These are phyloP conservation scores for Microtus montanus DNA, from an alignment of 2,113 vertebrate species.

Conservation along the genomic window DNA sequence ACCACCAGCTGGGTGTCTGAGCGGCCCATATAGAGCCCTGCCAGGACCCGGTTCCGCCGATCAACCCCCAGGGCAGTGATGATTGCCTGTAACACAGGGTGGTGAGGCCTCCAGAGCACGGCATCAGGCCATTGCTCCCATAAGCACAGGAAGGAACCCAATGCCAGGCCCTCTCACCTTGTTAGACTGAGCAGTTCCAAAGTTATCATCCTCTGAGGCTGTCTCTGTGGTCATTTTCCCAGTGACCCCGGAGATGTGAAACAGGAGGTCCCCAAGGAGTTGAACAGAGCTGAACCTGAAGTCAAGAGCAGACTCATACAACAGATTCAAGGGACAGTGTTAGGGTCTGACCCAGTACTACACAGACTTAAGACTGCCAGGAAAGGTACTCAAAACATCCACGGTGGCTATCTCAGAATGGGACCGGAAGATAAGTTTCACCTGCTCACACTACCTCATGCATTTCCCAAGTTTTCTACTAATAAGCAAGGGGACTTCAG, in stretches of 20 bases:
- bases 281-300: constrained; percentile 98
- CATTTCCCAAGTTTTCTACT: neutral
- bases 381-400: neutral
- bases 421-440: neutral
- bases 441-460: neutral
- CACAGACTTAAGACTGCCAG: neutral
- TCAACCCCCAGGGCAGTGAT: constrained; percentile 95
- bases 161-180: constrained; percentile 86
- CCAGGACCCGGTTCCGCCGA: constrained; percentile 95
- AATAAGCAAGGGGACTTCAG: neutral
- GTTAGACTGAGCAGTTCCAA: constrained; percentile 97
- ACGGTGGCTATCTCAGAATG: neutral
- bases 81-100: constrained; percentile 88
- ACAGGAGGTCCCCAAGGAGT: constrained; percentile 97
- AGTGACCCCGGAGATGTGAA: constrained; percentile 98
- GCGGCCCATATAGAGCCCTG: constrained; percentile 98
- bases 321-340: neutral
- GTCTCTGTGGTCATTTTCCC: constrained; percentile 99
- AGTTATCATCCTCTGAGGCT: constrained; percentile 98
- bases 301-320: neutral
- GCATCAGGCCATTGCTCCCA: too few relatives aligned
- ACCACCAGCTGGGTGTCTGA: constrained; percentile 98
- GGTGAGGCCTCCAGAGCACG: neutral
- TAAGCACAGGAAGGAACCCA: neutral
- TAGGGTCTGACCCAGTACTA: neutral